phyloP scores from a whole-genome alignment of 2,888 invertebrate species.

The Microdon myrmicae region DNA sequence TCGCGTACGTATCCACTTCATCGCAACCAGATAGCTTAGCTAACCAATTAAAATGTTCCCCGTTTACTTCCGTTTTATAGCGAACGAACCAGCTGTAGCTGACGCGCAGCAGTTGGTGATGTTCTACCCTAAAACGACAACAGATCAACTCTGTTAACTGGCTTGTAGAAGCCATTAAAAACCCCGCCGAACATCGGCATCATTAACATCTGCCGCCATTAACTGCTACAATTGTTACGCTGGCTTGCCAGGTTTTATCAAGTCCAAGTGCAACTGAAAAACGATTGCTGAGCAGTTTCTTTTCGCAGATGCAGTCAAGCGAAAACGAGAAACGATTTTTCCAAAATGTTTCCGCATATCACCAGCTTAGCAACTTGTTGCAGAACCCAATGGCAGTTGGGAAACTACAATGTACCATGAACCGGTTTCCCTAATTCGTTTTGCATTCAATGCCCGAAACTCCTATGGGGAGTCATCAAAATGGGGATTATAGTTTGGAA shows the following conservation, averaged over 20 bases:
- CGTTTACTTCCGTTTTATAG: constrained; percentile 39
- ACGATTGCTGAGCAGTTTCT: constrained; percentile 21
- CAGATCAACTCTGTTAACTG: constrained; percentile 6
- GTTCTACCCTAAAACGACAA: constrained; percentile 15
- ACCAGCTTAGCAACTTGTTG: constrained; percentile 34
- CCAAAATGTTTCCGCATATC: constrained; percentile 22
- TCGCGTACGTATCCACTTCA: too few relatives aligned
- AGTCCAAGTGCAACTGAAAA: constrained; percentile 41
- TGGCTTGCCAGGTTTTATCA: constrained; percentile 22
- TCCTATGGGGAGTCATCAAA: too few relatives aligned
- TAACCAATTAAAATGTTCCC: constrained; percentile 23
- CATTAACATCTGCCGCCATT: constrained; percentile 2
- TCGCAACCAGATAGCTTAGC: too few relatives aligned
- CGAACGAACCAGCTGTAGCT: constrained; percentile 15
- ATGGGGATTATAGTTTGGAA: too few relatives aligned
- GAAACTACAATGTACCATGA: background rate
- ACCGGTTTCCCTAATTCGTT: constrained; percentile 31
- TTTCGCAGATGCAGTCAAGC: background rate
- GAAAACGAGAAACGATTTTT: constrained; percentile 13
- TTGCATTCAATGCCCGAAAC: constrained; percentile 26
- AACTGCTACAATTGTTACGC: too few relatives aligned
- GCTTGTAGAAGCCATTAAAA: constrained; percentile 29
- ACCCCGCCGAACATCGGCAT: constrained; percentile 6
- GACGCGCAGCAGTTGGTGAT: constrained; percentile 7
- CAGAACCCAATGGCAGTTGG: background rate